Conservation (phyloP, 2,888 invertebrate genomes). For the Hetaerina titia region DNA sequence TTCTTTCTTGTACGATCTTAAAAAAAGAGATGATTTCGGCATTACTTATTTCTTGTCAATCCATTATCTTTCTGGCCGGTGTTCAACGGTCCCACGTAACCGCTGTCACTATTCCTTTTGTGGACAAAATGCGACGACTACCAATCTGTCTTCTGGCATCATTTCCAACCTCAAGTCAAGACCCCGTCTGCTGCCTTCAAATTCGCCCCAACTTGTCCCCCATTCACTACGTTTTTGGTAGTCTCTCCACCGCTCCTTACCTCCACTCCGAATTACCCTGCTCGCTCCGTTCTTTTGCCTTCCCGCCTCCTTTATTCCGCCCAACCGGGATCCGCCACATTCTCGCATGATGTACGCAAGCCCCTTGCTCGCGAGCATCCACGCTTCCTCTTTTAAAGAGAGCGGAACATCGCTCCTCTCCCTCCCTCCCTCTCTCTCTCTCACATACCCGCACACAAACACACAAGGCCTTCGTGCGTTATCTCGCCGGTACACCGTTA, state of each 20-base stretch:
- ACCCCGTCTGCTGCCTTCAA: too few species aligned
- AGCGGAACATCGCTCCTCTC: neutral
- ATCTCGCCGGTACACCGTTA: constrained; percentile 57
- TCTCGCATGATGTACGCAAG: constrained; percentile 54
- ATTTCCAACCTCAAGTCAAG: too few species aligned
- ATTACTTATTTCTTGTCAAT: too few species aligned
- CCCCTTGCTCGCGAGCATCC: neutral
- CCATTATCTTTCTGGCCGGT: too few species aligned
- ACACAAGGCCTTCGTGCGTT: constrained; percentile 47
- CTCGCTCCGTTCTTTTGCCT: neutral
- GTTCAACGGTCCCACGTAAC: too few species aligned
- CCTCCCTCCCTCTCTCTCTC: too few species aligned
- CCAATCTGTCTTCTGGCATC: too few species aligned
- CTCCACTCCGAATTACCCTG: neutral
- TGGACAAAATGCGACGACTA: too few species aligned
- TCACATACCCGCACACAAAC: neutral
- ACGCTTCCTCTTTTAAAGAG: constrained; percentile 1
- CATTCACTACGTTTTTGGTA: neutral
- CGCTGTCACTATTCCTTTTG: too few species aligned
- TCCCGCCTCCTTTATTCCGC: neutral
- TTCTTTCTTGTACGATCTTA: too few species aligned
- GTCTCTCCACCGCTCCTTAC: neutral
- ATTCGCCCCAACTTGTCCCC: too few species aligned
- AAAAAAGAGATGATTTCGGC: too few species aligned
- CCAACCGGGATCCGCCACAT: neutral